Evolutionary conservation across 2,888 invertebrate species (phyloP).

Genomic region (Aproaerema taeniolella): DNA sequence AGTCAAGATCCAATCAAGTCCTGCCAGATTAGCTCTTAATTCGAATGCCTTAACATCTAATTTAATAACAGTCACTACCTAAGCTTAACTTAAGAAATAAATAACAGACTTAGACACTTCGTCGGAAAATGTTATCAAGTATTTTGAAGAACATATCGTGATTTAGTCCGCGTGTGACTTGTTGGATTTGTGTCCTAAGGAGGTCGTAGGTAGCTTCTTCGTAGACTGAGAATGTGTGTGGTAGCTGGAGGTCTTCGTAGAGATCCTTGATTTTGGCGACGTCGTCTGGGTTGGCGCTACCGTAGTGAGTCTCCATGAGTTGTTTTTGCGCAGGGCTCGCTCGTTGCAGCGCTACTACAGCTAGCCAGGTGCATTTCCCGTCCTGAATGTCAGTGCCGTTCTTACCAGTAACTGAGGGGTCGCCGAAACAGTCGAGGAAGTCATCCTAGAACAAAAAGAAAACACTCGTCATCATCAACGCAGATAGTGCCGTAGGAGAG

Average conservation of each 20-base stretch:
- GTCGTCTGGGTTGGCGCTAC: conserved; percentile 80
- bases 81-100: not conserved
- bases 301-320: conserved; percentile 87
- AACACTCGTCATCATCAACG: too few species aligned
- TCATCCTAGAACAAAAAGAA: conserved; percentile 83
- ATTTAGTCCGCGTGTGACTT: conserved; percentile 88
- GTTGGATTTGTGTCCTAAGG: conserved; percentile 89
- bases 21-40: too few species aligned
- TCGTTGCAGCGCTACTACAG: conserved; percentile 91
- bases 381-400: conserved; percentile 94
- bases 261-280: conserved; percentile 83
- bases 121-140: conserved; percentile 87
- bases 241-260: conserved; percentile 86
- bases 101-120: conserved; percentile 75
- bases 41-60: too few species aligned
- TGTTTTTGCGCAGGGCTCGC: conserved; percentile 83
- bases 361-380: conserved; percentile 97
- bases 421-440: conserved; percentile 94
- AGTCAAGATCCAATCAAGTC: too few species aligned
- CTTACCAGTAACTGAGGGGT: conserved; percentile 91
- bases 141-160: conserved; percentile 90
- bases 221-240: conserved; percentile 86
- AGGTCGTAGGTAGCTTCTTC: conserved; percentile 91
- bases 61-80: too few species aligned
- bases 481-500: too few species aligned